Evolutionary conservation across 1,140 invertebrate species (phyloP).

Genomic region (Dufourea novaeangliae): DNA sequence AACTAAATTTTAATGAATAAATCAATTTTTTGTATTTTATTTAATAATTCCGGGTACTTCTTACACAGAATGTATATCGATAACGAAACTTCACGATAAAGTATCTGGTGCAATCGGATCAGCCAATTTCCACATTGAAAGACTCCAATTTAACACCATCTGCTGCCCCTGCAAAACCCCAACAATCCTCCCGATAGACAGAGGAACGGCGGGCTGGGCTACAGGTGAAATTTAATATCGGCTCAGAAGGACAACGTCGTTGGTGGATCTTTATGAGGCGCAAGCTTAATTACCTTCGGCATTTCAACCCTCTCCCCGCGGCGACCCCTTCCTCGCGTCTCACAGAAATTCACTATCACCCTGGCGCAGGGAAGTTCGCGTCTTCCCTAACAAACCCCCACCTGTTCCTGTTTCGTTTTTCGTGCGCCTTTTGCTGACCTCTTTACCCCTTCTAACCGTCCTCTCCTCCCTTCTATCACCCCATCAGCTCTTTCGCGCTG

Average conservation of each 20-base stretch:
- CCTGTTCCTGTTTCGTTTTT: background rate
- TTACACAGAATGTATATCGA: too few relatives aligned
- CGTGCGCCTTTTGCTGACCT: background rate
- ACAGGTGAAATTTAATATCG: constrained; percentile 73
- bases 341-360: constrained; percentile 68
- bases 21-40: too few relatives aligned
- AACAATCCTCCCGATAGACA: constrained; percentile 26
- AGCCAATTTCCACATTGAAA: too few relatives aligned
- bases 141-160: too few relatives aligned
- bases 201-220: background rate
- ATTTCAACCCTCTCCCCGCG: constrained; percentile 9
- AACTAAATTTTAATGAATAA: too few relatives aligned
- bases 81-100: too few relatives aligned
- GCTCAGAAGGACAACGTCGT: constrained; percentile 53
- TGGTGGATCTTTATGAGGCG: constrained; percentile 67
- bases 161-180: background rate
- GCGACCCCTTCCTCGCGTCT: constrained; percentile 16
- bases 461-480: background rate
- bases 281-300: constrained; percentile 75
- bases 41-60: too few relatives aligned
- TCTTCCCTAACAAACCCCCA: constrained; percentile 20
- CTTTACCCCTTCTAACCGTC: constrained; percentile 15
- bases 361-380: constrained; percentile 36
- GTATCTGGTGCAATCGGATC: too few relatives aligned
- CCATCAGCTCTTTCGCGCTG: background rate